A percentile compares a stretch with the other conserved stretches of the same genome.
Conservation (phyloP, 2,113 vertebrate species). For the Electrona antarctica region DNA sequence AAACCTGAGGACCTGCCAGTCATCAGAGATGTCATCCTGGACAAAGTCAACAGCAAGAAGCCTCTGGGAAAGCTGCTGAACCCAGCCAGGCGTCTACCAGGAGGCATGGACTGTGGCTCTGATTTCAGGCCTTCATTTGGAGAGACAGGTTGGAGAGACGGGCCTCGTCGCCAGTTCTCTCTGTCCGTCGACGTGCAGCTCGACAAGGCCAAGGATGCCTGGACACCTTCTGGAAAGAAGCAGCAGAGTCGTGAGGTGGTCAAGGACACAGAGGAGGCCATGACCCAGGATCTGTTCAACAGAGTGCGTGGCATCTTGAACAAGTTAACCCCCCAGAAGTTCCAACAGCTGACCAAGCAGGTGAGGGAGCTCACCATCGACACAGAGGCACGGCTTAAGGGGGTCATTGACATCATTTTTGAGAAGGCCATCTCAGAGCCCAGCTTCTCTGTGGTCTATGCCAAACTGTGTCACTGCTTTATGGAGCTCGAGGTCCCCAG, state of each 20-base stretch:
- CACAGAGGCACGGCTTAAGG: conserved; percentile 95
- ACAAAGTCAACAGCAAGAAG: too few species aligned
- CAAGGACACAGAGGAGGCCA: conserved; percentile 80
- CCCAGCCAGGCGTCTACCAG: too few species aligned
- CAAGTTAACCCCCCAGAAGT: conserved; percentile 98
- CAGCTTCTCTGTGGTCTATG: conserved; percentile 98
- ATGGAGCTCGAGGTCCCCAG: conserved; percentile 92
- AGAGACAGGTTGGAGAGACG: conserved; percentile 93
- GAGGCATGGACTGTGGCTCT: too few species aligned
- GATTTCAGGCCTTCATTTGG: conserved; percentile 1
- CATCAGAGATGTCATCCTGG: too few species aligned
- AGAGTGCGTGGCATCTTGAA: conserved; percentile 95
- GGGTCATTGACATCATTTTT: conserved; percentile 97
- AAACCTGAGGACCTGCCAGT: too few species aligned
- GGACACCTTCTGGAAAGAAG: conserved; percentile 87
- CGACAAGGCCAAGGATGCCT: conserved; percentile 95
- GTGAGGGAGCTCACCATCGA: conserved; percentile 94
- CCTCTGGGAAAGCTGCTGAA: too few species aligned
- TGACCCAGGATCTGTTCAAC: conserved; percentile 92
- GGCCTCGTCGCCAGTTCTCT: conserved; percentile 84
- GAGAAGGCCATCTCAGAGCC: conserved; percentile 99
- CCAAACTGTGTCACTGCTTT: conserved; percentile 77
- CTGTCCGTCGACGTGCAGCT: conserved; percentile 90
- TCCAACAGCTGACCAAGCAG: conserved; percentile 97
- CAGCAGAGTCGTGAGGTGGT: conserved; percentile 64